Percentiles rank a stretch among this genome's conserved stretches.
Conservation (phyloP, 2,797 vertebrate genomes). For the Liparis tanakae region DNA sequence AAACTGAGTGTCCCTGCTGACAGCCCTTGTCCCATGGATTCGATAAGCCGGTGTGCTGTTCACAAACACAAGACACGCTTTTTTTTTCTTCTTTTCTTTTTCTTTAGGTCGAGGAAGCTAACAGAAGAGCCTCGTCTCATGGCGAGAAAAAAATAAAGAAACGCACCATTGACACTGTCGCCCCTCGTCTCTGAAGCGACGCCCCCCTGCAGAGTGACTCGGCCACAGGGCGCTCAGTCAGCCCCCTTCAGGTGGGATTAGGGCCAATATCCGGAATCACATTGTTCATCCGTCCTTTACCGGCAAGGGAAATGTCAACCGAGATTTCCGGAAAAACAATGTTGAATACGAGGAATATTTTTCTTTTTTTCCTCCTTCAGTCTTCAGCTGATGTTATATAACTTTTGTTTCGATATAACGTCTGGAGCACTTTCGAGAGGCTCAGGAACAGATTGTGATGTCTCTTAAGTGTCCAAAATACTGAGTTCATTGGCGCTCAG, state of each 20-base stretch:
- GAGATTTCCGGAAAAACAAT: constrained; percentile 27
- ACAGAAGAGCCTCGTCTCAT: constrained; percentile 41
- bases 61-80: constrained; percentile 61
- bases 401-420: neutral
- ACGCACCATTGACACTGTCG: constrained; percentile 45
- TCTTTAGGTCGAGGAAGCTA: constrained; percentile 25
- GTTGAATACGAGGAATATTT: constrained; percentile 14
- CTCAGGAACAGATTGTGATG: constrained; percentile 19
- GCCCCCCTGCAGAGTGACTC: constrained; percentile 57
- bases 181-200: constrained; percentile 37
- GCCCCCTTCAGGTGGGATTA: constrained; percentile 34
- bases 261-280: constrained; percentile 43
- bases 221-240: constrained; percentile 41
- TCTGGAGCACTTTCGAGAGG: constrained; percentile 22
- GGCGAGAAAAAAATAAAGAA: constrained; percentile 44
- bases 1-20: constrained; percentile 74
- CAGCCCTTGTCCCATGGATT: constrained; percentile 82
- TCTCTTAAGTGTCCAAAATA: constrained; percentile 36
- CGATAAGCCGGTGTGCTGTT: constrained; percentile 68
- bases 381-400: constrained; percentile 27
- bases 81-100: constrained; percentile 28
- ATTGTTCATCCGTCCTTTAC: constrained; percentile 50
- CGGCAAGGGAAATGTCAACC: constrained; percentile 46
- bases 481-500: constrained; percentile 30
- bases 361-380: constrained; percentile 37